Percentiles rank a stretch among this genome's conserved stretches.
phyloP scores from a whole-genome alignment of 2,797 vertebrate species.

The Chloroceryle inda region DNA sequence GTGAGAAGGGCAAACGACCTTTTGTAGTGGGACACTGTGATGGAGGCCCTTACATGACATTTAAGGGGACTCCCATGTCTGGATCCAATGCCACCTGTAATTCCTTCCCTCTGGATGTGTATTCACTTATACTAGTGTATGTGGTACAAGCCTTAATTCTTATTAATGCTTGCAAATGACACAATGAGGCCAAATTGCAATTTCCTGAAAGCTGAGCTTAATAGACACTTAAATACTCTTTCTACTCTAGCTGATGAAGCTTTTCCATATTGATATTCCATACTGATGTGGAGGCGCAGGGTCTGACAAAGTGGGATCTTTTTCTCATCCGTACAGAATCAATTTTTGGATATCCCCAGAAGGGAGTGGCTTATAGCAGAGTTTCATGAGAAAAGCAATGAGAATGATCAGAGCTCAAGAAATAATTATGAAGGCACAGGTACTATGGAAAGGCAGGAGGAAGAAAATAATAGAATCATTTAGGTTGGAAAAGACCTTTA shows the following conservation, averaged over 20 bases:
- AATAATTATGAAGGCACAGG: neutral
- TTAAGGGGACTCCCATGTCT: neutral
- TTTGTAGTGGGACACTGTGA: neutral
- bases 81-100: neutral
- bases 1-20: neutral
- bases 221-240: constrained; percentile 14
- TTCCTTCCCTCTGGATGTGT: neutral
- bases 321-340: neutral
- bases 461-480: neutral
- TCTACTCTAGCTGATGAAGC: neutral
- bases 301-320: neutral
- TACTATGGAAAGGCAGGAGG: neutral
- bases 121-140: neutral
- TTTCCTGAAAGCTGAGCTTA: constrained; percentile 45
- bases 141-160: neutral
- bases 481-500: too few relatives aligned
- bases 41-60: neutral
- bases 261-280: neutral
- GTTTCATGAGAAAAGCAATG: neutral
- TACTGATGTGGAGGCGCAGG: neutral
- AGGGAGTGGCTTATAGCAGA: neutral
- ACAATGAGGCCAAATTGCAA: neutral
- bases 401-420: neutral
- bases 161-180: constrained; percentile 22
- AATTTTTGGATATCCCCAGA: neutral